These are phyloP conservation scores for Takifugu bimaculatus DNA, from an alignment of 2,113 vertebrate species.

Conservation along the genomic window DNA sequence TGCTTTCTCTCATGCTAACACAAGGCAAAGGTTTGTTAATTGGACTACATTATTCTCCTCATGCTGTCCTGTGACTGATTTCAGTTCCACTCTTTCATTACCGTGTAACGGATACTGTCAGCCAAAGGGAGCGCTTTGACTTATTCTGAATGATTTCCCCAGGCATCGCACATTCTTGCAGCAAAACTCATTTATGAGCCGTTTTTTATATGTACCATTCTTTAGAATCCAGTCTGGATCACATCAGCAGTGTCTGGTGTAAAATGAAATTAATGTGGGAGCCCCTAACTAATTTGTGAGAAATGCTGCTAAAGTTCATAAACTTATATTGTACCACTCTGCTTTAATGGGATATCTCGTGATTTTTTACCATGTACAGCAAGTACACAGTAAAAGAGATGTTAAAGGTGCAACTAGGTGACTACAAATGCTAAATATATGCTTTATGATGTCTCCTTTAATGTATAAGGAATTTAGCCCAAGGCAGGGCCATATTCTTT, in stretches of 20 bases:
- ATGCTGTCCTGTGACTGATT: conserved; percentile 11
- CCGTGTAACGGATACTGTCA: conserved; percentile 18
- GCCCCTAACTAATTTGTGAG: neutral
- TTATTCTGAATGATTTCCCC: conserved; percentile 42
- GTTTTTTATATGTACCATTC: conserved; percentile 14
- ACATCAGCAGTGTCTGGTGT: neutral
- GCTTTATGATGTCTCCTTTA: no score
- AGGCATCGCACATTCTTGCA: conserved; percentile 7
- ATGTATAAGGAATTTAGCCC: no score
- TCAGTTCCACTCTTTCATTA: conserved; percentile 39
- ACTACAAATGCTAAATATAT: no score
- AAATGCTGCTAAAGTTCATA: neutral
- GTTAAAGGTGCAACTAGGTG: no score
- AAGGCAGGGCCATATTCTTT: neutral
- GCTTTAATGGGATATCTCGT: neutral
- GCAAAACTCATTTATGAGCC: conserved; percentile 29
- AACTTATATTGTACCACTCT: neutral
- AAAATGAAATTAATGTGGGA: neutral
- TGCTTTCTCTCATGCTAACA: conserved; percentile 8
- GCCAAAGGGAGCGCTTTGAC: conserved; percentile 17
- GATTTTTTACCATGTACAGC: neutral
- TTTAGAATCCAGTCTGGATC: conserved; percentile 5
- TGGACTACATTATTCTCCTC: conserved; percentile 12
- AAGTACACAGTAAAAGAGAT: no score
- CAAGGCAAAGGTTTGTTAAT: conserved; percentile 40